phyloP scores from a whole-genome alignment of 2,113 vertebrate genomes.

The Microcebus griseorufus region DNA sequence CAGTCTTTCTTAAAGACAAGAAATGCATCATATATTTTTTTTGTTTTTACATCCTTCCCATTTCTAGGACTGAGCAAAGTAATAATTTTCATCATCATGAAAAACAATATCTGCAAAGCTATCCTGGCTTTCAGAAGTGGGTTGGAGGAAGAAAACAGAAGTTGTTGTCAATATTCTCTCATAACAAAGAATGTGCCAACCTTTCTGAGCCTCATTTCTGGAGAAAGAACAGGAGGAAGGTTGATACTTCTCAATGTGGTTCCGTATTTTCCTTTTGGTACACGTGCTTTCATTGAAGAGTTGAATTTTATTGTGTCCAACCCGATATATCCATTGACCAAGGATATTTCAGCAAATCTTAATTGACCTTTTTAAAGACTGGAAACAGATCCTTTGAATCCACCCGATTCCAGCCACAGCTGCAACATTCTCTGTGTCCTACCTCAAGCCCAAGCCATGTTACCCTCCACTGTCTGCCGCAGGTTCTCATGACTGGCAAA shows the following conservation, averaged over 20 bases:
- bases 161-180: not conserved
- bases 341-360: not conserved
- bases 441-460: not conserved
- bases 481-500: not conserved
- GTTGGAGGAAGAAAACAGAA: not conserved
- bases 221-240: not conserved
- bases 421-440: not conserved
- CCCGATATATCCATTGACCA: not conserved
- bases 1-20: not conserved
- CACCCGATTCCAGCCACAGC: not conserved
- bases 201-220: not conserved
- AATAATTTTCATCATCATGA: constrained; percentile 1
- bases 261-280: not conserved
- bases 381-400: not conserved
- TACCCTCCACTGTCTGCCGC: not conserved
- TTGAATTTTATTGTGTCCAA: not conserved
- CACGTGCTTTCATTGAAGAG: not conserved
- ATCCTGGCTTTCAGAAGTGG: not conserved
- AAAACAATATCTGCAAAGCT: not conserved
- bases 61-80: not conserved
- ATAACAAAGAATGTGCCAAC: not conserved
- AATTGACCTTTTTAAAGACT: not conserved
- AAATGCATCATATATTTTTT: not conserved
- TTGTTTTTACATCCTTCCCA: not conserved
- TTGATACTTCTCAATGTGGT: not conserved